Percentiles rank a stretch among this genome's conserved stretches.
Evolutionary conservation across 2,113 vertebrate genomes (phyloP).

Genomic region (Saimiri boliviensis): DNA sequence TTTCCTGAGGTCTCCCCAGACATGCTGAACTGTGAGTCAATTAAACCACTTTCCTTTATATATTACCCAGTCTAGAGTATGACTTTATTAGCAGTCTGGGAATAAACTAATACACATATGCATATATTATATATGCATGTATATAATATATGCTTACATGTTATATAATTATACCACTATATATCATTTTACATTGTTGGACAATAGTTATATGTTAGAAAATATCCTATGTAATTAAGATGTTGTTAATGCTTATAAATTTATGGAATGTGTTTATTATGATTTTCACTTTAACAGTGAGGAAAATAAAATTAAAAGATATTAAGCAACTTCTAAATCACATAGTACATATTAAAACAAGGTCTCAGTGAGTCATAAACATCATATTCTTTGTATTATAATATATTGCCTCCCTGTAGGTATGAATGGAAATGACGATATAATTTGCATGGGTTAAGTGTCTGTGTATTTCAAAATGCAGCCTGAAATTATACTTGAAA

Average conservation of each 20-base stretch:
- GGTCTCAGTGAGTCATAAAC: background rate
- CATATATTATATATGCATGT: background rate
- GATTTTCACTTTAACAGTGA: background rate
- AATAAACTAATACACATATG: background rate
- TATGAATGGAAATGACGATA: background rate
- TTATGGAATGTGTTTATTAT: background rate
- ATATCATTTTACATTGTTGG: background rate
- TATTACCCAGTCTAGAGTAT: too few relatives aligned
- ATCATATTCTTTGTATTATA: background rate
- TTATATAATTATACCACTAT: background rate
- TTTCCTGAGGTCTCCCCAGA: too few relatives aligned
- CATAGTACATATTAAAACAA: background rate
- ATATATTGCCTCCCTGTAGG: background rate
- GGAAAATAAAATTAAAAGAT: background rate
- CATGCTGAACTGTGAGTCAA: too few relatives aligned
- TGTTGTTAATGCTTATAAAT: background rate
- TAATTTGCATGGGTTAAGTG: background rate
- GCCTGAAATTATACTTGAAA: background rate
- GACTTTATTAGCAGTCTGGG: too few relatives aligned
- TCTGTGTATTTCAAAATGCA: background rate
- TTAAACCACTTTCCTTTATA: too few relatives aligned
- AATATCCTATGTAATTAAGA: background rate
- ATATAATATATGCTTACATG: background rate
- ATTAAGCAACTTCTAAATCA: background rate
- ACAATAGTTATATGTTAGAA: background rate